Evolutionary conservation across 1,140 invertebrate species (phyloP), one percentile per base, ranked within the genome.

Genomic region (Anastrepha ludens): DNA sequence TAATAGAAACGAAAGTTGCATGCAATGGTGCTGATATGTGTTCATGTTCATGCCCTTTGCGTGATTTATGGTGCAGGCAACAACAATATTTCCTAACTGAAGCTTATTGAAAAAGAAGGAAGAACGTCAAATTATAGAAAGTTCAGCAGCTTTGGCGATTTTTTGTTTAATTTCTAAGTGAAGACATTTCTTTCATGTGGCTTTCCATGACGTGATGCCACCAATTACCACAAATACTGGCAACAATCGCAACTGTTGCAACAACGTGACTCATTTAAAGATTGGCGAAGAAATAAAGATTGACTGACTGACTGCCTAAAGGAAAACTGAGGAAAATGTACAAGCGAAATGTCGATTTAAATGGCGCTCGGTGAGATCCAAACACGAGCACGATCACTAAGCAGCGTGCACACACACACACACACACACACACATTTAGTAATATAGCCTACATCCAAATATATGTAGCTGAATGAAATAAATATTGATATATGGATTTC

Each of bases 231-330:
- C 47, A 41, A 55, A 81, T 81, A 55, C n/a, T 13, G 47, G 74
- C 64, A 81, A 81, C 74, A 81, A 81, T 81, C 74, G 74, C 47
- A 81, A 81, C 17, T 81, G 74, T 81, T 81, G 74, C 74, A 81
- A 81, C 17, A 81, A 81, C 74, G 74, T 81, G 74, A 81, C 74
- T 81, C 74, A 81, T 81, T 81, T 81, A 81, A 41, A 11, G 74
- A 58, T 62, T 62, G 9, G 60, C 60, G 0, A 62, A 62, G 15
- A 62, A 62, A 62, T 5, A 62, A 3, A 62, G 1, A 62, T 62
- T 17, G 44, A 81, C 17, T 81, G 41, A 29, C 64, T 67, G n/a
- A 62, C 60, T 9, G 60, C n/a, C 60, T 62, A 62, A 62, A 62
- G 9, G 60, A 62, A 62, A 13, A 67, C 29, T 20, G n/a, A 8